Base-by-base conservation (phyloP, 2,888 invertebrate genomes). In the Drosophila anomelani region DNA sequence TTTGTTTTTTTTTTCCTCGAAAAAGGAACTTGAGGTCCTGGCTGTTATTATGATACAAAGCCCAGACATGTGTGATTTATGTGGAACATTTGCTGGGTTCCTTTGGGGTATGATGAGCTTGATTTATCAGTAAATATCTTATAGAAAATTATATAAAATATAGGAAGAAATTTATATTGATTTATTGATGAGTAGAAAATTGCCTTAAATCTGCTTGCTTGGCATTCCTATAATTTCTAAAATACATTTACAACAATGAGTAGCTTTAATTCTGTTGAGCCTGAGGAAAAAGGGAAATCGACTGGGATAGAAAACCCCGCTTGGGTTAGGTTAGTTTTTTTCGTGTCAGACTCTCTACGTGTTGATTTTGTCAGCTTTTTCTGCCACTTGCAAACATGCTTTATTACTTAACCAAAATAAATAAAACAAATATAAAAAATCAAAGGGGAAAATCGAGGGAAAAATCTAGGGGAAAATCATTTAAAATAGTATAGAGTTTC, bases 341-440 rank as follows among this genome's bases (percentile, higher is more conserved):
- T 59, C 75, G n/a, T n/a, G 56, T 67, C 63, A 69, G 61, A 66
- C 56, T 23, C 29, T 60, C 76, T 68, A 85, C 82, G 82, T 85
- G 78, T 84, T 84, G 82, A 84, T 81, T 85, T 85, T 85, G 76
- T 79, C 76, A 62, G 58, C 9, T 32, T 32, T 32, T 32, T 13
- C 26, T 26, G 34, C 17, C 46, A 34, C 53, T 26, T 20, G 34
- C 44, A 12, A 60, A 29, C 56, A 46, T 74, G 71, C 71, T 78
- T 78, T 78, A 69, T 78, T 81, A 56, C 53, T 26, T 69, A 51
- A 56, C 70, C 68, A 34, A 73, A 58, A 69, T 58, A 51, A 63
- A 41, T 41, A 41, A 41, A 17, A 17, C 5, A 75, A 34, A 51
- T 20, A 51, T 29, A 46, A 7, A 34, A 34, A 47, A 20, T 9